A percentile compares a stretch with the other conserved stretches of the same genome.
phyloP scores from a whole-genome alignment of 2,888 invertebrate species.

The Zhuqinia jingwanae region DNA sequence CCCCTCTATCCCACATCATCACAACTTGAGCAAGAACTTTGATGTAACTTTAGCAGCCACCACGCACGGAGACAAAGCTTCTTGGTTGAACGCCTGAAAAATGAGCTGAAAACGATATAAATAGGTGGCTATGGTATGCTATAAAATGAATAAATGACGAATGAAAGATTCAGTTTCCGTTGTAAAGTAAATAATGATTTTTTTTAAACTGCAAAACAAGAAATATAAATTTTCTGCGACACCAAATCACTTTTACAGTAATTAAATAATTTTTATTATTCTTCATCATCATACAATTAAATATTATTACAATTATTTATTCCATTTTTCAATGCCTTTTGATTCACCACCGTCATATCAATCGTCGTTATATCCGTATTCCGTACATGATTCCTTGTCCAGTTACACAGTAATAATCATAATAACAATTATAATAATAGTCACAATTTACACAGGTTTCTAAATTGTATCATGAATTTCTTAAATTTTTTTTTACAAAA shows the following conservation, averaged over 20 bases:
- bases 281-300: slow-evolving; percentile 61
- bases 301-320: too few relatives aligned
- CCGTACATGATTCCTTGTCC: too few relatives aligned
- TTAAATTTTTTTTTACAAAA: too few relatives aligned
- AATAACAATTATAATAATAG: background rate
- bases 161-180: background rate
- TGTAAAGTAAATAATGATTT: background rate
- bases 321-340: too few relatives aligned
- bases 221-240: background rate
- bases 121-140: too few relatives aligned
- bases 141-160: background rate
- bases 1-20: background rate
- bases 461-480: too few relatives aligned
- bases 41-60: too few relatives aligned
- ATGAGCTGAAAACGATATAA: slow-evolving; percentile 4
- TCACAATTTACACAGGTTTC: too few relatives aligned
- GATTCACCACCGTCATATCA: too few relatives aligned
- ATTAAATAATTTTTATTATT: slow-evolving; percentile 73
- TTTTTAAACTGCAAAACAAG: too few relatives aligned
- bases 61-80: too few relatives aligned
- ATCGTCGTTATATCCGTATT: background rate
- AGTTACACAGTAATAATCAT: background rate
- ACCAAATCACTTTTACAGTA: slow-evolving; percentile 63
- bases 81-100: background rate
- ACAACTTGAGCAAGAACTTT: too few relatives aligned